These are phyloP conservation scores for Dexiosoma caninum DNA, from an alignment of 2,888 invertebrate species.

Conservation along the genomic window DNA sequence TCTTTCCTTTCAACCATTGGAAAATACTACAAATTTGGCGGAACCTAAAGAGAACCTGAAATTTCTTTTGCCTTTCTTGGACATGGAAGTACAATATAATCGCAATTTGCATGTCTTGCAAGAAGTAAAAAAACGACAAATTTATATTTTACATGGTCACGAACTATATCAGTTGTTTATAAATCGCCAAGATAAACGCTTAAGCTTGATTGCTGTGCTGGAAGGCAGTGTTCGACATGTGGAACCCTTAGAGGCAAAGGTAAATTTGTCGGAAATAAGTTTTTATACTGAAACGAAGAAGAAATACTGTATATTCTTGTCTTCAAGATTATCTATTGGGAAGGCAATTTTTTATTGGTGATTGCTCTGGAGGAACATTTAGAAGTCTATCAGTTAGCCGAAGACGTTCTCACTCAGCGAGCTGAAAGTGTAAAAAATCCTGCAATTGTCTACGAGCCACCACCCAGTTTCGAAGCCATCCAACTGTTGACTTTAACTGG, in stretches of 20 bases:
- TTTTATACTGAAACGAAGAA: too few relatives aligned
- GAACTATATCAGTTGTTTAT: conserved; percentile 71
- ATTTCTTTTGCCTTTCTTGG: conserved; percentile 73
- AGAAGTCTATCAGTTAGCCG: conserved; percentile 72
- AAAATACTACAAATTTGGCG: not conserved
- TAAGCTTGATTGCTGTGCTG: conserved; percentile 69
- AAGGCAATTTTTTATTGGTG: conserved; percentile 69
- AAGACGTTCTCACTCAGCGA: conserved; percentile 60
- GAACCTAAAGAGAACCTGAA: conserved; percentile 59
- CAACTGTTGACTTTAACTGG: conserved; percentile 71
- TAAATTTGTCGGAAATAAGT: too few relatives aligned
- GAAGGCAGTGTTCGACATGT: conserved; percentile 66
- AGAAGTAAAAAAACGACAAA: conserved; percentile 67
- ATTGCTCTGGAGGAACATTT: conserved; percentile 70
- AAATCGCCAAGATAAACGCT: conserved; percentile 66
- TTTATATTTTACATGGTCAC: conserved; percentile 72
- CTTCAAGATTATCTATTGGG: conserved; percentile 71
- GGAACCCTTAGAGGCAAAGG: conserved; percentile 66
- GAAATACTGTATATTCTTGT: too few relatives aligned
- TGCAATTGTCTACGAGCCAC: not conserved
- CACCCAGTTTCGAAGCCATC: conserved; percentile 68
- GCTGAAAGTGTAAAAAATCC: conserved; percentile 52
- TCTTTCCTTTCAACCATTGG: not conserved
- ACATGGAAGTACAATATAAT: conserved; percentile 70
- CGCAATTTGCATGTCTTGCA: conserved; percentile 68